Evolutionary conservation across 2,113 vertebrate species (phyloP).

Genomic region (Xenotilapia caudafasciata): DNA sequence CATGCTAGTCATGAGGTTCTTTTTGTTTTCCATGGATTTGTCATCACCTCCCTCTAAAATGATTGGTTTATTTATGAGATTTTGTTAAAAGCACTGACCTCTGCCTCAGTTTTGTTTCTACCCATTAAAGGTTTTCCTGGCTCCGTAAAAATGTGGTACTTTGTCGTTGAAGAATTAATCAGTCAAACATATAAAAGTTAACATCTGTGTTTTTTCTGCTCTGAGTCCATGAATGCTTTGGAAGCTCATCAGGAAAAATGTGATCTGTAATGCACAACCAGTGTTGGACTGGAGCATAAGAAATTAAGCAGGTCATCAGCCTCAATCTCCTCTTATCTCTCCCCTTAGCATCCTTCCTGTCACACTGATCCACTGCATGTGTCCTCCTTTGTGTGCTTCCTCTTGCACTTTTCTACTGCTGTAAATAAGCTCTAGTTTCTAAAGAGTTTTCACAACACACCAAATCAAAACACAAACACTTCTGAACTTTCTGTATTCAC

Average conservation of each 20-base stretch:
- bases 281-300: not conserved
- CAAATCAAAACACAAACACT: not conserved
- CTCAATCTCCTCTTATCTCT: not conserved
- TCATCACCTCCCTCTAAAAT: conserved; percentile 36
- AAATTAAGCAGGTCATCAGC: not conserved
- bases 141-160: conserved; percentile 16
- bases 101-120: conserved; percentile 70
- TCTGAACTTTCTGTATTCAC: not conserved
- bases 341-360: not conserved
- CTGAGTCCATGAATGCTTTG: not conserved
- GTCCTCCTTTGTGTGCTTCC: not conserved
- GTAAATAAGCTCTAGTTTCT: not conserved
- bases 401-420: not conserved
- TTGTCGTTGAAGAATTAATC: not conserved
- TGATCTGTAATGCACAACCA: not conserved
- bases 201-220: not conserved
- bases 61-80: conserved; percentile 79
- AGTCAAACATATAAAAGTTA: not conserved
- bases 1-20: conserved; percentile 1
- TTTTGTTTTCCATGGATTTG: conserved; percentile 29
- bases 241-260: not conserved
- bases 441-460: not conserved
- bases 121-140: conserved; percentile 73
- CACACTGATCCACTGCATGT: not conserved
- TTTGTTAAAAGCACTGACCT: conserved; percentile 75